phyloP scores from a whole-genome alignment of 2,888 invertebrate genomes.

The Rhopalosiphum nymphaeae region DNA sequence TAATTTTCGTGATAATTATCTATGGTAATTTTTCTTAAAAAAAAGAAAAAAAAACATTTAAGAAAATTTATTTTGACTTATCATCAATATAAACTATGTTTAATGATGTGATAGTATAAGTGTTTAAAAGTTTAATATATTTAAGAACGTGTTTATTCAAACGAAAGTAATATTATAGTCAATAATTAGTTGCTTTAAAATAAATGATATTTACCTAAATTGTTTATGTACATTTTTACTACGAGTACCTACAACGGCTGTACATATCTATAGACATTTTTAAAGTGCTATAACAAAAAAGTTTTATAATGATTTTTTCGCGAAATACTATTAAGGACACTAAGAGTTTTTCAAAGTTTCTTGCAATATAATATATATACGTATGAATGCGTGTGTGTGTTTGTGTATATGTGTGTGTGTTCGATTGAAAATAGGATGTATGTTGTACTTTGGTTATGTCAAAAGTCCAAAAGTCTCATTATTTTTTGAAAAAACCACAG shows the following conservation, averaged over 20 bases:
- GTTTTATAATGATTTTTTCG: neutral
- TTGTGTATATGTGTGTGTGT: neutral
- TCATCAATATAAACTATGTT: neutral
- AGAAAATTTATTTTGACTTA: neutral
- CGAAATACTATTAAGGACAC: neutral
- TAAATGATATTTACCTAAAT: neutral
- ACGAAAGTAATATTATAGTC: neutral
- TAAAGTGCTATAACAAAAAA: neutral
- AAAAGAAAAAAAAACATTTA: neutral
- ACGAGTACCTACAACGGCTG: neutral
- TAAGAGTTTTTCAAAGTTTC: constrained; percentile 12
- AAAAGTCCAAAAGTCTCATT: constrained; percentile 18
- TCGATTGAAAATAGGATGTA: neutral
- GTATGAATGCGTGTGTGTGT: too few species aligned
- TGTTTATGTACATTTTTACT: neutral
- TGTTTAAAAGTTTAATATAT: neutral
- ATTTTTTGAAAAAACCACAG: neutral
- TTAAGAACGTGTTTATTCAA: neutral
- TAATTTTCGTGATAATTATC: neutral
- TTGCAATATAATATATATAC: neutral
- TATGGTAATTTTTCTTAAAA: neutral
- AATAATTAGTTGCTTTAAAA: neutral
- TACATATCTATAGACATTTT: neutral
- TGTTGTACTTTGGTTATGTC: neutral
- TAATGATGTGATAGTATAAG: neutral